Percentiles rank a stretch among this genome's conserved stretches.
These are phyloP conservation scores for Lytechinus pictus DNA, from an alignment of 35 echinoderm and acorn worm genomes.

Conservation along the genomic window DNA sequence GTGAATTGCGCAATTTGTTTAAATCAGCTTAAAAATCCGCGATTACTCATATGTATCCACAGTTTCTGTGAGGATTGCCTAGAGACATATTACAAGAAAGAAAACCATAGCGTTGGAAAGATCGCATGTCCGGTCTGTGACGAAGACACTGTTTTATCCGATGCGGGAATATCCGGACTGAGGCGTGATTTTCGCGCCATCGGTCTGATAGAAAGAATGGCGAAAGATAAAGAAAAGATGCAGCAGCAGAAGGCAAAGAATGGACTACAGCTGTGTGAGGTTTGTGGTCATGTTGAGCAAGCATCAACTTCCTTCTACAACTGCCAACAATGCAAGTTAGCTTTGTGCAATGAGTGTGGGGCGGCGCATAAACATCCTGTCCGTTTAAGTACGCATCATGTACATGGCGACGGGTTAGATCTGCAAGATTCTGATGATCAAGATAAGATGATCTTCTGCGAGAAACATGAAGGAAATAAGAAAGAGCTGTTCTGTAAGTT, in stretches of 20 bases:
- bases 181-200: not conserved
- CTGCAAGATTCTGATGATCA: not conserved
- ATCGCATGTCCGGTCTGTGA: not conserved
- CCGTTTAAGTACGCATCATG: not conserved
- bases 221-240: not conserved
- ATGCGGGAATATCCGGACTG: not conserved
- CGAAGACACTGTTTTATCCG: not conserved
- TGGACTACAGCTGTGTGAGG: not conserved
- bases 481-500: not conserved
- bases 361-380: not conserved
- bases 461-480: not conserved
- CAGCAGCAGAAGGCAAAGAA: not conserved
- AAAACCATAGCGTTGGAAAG: not conserved
- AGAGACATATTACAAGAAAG: not conserved
- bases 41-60: not conserved
- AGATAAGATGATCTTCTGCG: not conserved
- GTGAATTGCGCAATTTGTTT: not conserved
- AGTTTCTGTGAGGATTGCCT: not conserved
- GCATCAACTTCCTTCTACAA: not conserved
- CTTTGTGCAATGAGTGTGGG: not conserved
- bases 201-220: not conserved
- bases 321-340: not conserved
- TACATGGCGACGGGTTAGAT: not conserved
- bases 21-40: not conserved
- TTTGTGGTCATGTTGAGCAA: not conserved